phyloP scores from a whole-genome alignment of 2,113 vertebrate genomes.

The Monopterus albus region DNA sequence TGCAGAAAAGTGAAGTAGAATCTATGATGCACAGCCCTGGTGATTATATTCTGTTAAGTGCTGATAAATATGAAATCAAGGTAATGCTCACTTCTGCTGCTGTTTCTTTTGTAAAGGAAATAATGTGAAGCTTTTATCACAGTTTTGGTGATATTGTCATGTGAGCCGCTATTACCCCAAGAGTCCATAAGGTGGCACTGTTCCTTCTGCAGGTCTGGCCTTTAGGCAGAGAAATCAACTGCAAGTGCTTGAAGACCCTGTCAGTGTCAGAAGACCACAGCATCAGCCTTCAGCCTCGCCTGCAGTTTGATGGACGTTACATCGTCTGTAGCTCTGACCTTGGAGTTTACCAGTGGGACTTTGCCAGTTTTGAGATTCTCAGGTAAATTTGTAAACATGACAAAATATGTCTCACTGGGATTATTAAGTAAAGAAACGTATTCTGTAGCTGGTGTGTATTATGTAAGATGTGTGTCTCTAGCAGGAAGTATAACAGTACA shows the following conservation, averaged over 20 bases:
- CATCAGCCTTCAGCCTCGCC: slow-evolving; percentile 93
- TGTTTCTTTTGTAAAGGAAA: too few species aligned
- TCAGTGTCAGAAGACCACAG: slow-evolving; percentile 96
- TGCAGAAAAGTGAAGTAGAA: slow-evolving; percentile 95
- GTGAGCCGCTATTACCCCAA: background rate
- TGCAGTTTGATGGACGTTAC: slow-evolving; percentile 96
- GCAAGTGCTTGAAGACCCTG: slow-evolving; percentile 95
- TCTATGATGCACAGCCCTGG: slow-evolving; percentile 97
- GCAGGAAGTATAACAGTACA: too few species aligned
- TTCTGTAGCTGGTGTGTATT: background rate
- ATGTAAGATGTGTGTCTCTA: too few species aligned
- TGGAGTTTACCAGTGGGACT: slow-evolving; percentile 98
- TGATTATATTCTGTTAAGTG: slow-evolving; percentile 95
- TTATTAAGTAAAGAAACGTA: background rate
- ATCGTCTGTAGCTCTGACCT: slow-evolving; percentile 97
- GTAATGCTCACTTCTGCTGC: slow-evolving; percentile 70
- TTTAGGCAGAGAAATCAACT: slow-evolving; percentile 97
- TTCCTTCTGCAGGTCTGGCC: slow-evolving; percentile 91
- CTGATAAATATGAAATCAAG: slow-evolving; percentile 99
- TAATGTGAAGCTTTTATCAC: too few species aligned
- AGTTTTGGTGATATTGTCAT: background rate
- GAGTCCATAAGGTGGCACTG: background rate
- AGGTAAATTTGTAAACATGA: slow-evolving; percentile 81
- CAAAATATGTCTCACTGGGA: background rate
- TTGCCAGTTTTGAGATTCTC: slow-evolving; percentile 95